Conservation (phyloP, 2,113 vertebrate genomes). For the Hippocampus mohnikei region DNA sequence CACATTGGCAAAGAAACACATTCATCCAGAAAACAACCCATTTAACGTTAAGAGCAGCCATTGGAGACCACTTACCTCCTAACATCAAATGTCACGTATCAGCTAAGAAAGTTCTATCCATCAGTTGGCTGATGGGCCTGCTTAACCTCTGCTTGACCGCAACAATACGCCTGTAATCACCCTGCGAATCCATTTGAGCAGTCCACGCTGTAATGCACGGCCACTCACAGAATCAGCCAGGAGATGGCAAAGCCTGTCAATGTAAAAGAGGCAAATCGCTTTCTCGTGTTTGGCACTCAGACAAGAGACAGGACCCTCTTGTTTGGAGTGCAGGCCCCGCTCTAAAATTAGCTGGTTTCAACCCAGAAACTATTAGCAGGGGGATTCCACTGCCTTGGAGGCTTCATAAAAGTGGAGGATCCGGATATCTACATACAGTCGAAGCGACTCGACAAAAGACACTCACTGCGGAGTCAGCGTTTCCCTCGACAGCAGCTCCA, state of each 20-base stretch:
- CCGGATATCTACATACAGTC: constrained; percentile 30
- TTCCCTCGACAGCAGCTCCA: constrained; percentile 15
- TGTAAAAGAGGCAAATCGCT: constrained; percentile 33
- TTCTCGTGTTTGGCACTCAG: constrained; percentile 32
- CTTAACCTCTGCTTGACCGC: constrained; percentile 16
- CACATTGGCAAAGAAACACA: background rate
- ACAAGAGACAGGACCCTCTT: constrained; percentile 8
- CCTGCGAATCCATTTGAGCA: constrained; percentile 15
- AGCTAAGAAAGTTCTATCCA: background rate
- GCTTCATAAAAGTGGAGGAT: constrained; percentile 10
- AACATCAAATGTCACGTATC: background rate
- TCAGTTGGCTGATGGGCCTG: background rate
- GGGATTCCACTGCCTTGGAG: constrained; percentile 25
- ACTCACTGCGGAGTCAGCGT: constrained; percentile 32
- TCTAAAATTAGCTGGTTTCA: constrained; percentile 27
- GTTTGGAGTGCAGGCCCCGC: background rate
- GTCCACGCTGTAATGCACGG: constrained; percentile 6
- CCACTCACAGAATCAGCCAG: background rate
- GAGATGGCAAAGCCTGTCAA: constrained; percentile 34
- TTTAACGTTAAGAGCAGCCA: background rate
- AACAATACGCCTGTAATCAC: constrained; percentile 13
- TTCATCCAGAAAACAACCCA: background rate
- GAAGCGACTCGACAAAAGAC: constrained; percentile 32
- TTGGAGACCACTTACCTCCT: background rate
- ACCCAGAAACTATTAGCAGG: constrained; percentile 17